These are phyloP conservation scores for Bergia puertoricense DNA, from an alignment of 92 coral and sea anemone genomes.

Conservation along the genomic window DNA sequence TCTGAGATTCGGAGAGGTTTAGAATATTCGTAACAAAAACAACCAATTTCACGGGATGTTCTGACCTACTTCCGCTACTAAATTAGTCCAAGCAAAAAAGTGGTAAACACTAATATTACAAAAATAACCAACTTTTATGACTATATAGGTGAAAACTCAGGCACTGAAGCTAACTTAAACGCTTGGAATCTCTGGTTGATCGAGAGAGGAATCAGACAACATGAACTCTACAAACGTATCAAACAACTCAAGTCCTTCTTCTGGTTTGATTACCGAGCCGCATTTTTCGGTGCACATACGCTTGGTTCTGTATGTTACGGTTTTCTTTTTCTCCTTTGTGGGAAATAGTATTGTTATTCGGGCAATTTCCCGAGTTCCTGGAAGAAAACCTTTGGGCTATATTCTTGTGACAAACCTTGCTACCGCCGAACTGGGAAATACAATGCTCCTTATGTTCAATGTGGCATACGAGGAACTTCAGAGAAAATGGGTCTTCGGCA, in stretches of 20 bases:
- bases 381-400: constrained; percentile 34
- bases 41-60: background rate
- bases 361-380: constrained; percentile 18
- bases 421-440: constrained; percentile 35
- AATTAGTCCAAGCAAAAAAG: background rate
- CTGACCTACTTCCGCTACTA: background rate
- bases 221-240: constrained; percentile 17
- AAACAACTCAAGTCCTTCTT: background rate
- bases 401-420: constrained; percentile 38
- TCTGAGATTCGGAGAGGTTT: background rate
- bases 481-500: constrained; percentile 33
- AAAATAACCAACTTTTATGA: background rate
- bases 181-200: background rate
- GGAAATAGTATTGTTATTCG: constrained; percentile 33
- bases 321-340: constrained; percentile 23
- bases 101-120: background rate
- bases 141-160: background rate
- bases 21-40: background rate
- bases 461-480: constrained; percentile 31
- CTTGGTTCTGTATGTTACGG: background rate
- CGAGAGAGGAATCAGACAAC: background rate
- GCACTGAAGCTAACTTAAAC: background rate
- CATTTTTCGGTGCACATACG: constrained; percentile 18
- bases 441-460: background rate
- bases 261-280: background rate